Percentiles rank a stretch among this genome's conserved stretches.
Evolutionary conservation across 2,113 vertebrate species (phyloP).

Genomic region (Meles meles): DNA sequence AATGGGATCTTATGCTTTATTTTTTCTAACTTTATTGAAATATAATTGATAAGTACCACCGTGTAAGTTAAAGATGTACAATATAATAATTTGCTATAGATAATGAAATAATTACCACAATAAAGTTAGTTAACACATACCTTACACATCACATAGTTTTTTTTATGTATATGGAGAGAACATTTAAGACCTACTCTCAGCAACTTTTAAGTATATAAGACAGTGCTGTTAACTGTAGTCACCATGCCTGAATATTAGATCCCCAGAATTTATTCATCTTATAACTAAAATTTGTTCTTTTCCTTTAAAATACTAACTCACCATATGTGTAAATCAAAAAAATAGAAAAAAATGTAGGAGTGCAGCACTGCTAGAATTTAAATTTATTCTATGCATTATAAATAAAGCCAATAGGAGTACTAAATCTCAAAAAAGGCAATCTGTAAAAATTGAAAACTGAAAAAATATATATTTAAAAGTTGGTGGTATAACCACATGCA

Average conservation of each 20-base stretch:
- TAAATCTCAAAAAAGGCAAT: neutral
- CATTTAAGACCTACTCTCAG: neutral
- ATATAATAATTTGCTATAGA: neutral
- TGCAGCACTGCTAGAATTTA: constrained; percentile 10
- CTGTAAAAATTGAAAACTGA: neutral
- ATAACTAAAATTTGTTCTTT: neutral
- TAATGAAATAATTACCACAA: neutral
- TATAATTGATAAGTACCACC: neutral
- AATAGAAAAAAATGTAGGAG: neutral
- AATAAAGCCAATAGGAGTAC: neutral
- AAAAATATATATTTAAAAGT: neutral
- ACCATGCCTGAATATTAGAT: neutral
- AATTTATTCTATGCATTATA: neutral
- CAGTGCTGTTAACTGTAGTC: neutral
- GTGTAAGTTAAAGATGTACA: neutral
- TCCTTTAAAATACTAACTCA: constrained; percentile 28
- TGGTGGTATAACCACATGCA: neutral
- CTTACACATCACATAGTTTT: neutral
- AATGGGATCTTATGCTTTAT: neutral
- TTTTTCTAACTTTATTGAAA: neutral
- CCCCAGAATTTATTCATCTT: neutral
- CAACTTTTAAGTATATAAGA: neutral
- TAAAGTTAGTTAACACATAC: neutral
- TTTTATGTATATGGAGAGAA: neutral
- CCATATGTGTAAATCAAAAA: neutral